phyloP scores from a whole-genome alignment of 2,113 vertebrate genomes.

The Xiphias gladius region DNA sequence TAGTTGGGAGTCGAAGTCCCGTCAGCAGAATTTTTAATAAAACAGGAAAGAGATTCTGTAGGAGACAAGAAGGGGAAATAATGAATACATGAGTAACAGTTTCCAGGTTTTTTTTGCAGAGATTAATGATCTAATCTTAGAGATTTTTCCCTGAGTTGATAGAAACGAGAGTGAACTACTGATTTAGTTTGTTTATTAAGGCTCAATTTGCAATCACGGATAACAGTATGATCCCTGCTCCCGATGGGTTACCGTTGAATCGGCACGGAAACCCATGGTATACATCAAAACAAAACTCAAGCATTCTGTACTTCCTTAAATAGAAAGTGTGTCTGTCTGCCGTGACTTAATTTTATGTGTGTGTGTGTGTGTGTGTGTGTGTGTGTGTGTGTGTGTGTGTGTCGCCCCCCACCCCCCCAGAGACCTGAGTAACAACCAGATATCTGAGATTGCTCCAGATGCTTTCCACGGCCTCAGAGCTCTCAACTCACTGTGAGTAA shows the following conservation, averaged over 20 bases:
- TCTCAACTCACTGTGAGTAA: constrained; percentile 81
- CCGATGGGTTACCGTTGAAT: too few species aligned
- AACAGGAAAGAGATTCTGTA: not conserved
- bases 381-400: not conserved
- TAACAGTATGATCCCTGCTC: not conserved
- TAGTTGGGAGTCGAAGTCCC: too few species aligned
- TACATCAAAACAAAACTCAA: not conserved
- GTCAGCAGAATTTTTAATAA: too few species aligned
- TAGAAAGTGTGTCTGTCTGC: not conserved
- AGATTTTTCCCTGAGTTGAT: not conserved
- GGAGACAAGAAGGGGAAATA: not conserved
- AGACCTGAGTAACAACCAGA: constrained; percentile 83
- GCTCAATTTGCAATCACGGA: too few species aligned
- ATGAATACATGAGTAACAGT: not conserved
- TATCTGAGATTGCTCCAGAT: constrained; percentile 79
- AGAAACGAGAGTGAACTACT: not conserved
- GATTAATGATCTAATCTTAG: not conserved
- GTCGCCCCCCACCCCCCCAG: too few species aligned
- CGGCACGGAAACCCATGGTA: too few species aligned
- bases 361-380: constrained; percentile 23
- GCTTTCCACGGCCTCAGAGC: constrained; percentile 79
- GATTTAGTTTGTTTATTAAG: not conserved
- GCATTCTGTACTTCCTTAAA: too few species aligned
- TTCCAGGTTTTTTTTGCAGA: not conserved
- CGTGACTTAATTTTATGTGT: not conserved